Evolutionary conservation across 2,113 vertebrate species (phyloP), one percentile per base, ranked within the genome.

Genomic region (Perca schrenkii): DNA sequence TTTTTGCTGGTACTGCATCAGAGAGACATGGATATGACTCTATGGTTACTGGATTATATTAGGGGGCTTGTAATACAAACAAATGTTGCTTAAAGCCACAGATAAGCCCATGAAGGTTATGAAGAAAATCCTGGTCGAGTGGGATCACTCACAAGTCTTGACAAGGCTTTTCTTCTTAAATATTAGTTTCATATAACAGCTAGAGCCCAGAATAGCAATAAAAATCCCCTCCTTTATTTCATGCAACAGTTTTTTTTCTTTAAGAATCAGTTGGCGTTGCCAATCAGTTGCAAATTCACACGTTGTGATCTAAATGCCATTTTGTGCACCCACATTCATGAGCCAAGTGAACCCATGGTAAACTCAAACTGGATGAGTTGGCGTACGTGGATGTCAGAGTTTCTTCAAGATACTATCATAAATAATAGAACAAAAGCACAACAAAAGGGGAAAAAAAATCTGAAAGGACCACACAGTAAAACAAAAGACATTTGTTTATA

Each of bases 401-500:
- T 78, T 78, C 57, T 40, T 58, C 40, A 67, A 57, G 16, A 58
- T 15, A 47, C 60, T 22, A 34, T 40, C 21, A 67, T 50, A 21
- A 66, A 43, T 53, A 36, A 46, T 0, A 36, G 16, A 63, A 28
- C 49, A 64, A 47, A 21, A 12, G 6, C 34, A 34, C 34, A 34
- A 34, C 34, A 34, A 34, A 34, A 6, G 34, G 34, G 5, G 6
- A 8, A 11, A 1, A 5, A 69, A 16, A 15, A 21, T 13, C 28
- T 8, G 12, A 46, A 46, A 34, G 22, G 74, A 73, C 56, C 79
- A 69, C 43, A 71, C 43, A 22, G 60, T 3, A 61, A 8, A 67
- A 47, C 1, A 31, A 74, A 66, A 46, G 10, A 47, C 46, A 60
- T 25, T 53, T 83, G 83, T 66, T 80, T 66, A 58, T 31, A 46